A percentile compares a stretch with the other conserved stretches of the same genome.
Conservation (phyloP, 1,140 invertebrate species). For the Acromyrmex heyeri region DNA sequence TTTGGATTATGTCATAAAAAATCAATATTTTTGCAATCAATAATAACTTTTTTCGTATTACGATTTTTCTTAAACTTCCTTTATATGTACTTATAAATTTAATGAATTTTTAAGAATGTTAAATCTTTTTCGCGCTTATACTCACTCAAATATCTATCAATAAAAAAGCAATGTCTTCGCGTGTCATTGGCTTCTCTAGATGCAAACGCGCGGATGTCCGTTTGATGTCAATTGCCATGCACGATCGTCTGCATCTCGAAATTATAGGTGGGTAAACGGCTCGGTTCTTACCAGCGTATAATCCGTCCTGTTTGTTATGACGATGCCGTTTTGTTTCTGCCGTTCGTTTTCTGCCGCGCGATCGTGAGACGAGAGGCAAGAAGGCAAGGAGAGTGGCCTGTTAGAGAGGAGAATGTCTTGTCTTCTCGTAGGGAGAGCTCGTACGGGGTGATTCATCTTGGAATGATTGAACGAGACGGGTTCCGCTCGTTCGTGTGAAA, state of each 20-base stretch:
- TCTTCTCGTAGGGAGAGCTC: conserved; percentile 36
- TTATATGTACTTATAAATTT: no score
- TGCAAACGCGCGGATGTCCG: conserved; percentile 33
- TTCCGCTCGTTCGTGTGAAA: conserved; percentile 52
- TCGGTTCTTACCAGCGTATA: conserved; percentile 47
- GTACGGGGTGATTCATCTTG: conserved; percentile 57
- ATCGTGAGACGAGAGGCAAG: conserved; percentile 25
- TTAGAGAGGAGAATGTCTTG: conserved; percentile 65
- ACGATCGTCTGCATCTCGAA: conserved; percentile 47
- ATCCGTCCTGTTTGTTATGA: conserved; percentile 69
- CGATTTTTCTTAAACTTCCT: neutral
- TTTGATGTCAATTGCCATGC: conserved; percentile 55
- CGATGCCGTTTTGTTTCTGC: conserved; percentile 56
- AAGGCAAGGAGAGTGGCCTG: conserved; percentile 51
- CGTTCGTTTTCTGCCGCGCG: conserved; percentile 50
- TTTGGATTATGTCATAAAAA: neutral
- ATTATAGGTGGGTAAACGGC: conserved; percentile 55
- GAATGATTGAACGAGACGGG: conserved; percentile 60
- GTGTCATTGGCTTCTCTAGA: neutral
- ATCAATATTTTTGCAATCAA: neutral
- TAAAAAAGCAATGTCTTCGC: conserved; percentile 24
- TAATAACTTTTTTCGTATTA: neutral
- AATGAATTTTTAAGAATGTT: neutral
- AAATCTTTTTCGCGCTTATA: neutral
- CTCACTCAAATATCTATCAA: neutral